These are phyloP conservation scores for Pristionchus japonicus DNA, from an alignment of 2,888 invertebrate species.

Conservation along the genomic window DNA sequence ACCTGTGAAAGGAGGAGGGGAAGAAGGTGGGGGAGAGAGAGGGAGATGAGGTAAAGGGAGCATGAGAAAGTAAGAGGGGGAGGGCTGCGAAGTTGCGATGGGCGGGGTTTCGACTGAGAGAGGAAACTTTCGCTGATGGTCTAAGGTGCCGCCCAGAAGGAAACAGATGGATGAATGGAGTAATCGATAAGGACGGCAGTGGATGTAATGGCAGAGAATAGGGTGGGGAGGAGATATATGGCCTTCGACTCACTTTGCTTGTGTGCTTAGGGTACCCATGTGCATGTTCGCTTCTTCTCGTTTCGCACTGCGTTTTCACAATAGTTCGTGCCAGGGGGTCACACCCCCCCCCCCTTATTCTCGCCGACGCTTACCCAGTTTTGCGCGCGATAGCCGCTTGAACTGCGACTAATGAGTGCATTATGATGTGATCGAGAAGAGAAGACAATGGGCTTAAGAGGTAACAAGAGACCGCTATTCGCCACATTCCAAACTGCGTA, in stretches of 20 bases:
- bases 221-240: constrained; percentile 22
- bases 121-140: not conserved
- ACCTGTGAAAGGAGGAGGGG: constrained; percentile 45
- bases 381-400: not conserved
- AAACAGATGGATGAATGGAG: not conserved
- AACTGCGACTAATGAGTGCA: constrained; percentile 30
- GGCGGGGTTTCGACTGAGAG: not conserved
- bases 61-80: constrained; percentile 33
- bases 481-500: constrained; percentile 26
- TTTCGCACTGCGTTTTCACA: constrained; percentile 35
- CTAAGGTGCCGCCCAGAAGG: not conserved
- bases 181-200: not conserved
- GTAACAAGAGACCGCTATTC: not conserved
- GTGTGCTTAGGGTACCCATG: constrained; percentile 8
- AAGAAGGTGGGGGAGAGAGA: constrained; percentile 10
- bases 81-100: constrained; percentile 7
- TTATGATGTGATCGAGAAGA: constrained; percentile 33
- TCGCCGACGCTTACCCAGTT: constrained; percentile 18
- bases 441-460: not conserved
- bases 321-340: not conserved
- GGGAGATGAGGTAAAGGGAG: constrained; percentile 16
- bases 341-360: constrained; percentile 18
- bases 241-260: constrained; percentile 17
- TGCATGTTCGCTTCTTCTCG: not conserved
- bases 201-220: constrained; percentile 11